phyloP scores from a whole-genome alignment of 2,888 invertebrate genomes.

The Eutolmus rufibarbis region DNA sequence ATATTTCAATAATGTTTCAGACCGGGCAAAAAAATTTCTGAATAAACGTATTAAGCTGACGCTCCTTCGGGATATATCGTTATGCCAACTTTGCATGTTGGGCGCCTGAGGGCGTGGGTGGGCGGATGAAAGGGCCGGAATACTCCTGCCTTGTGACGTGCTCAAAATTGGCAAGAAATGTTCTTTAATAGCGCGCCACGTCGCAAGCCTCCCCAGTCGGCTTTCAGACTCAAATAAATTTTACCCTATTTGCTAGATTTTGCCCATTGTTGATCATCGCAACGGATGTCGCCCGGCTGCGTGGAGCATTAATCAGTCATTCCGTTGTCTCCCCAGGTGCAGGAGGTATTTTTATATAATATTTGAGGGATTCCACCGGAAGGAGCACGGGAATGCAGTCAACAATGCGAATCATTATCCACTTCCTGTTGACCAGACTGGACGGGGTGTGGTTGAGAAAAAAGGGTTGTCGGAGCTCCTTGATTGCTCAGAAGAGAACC shows the following conservation, averaged over 20 bases:
- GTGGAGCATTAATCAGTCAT: neutral
- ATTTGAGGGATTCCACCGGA: neutral
- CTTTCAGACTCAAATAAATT: neutral
- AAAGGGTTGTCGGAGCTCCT: neutral
- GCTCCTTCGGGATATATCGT: neutral
- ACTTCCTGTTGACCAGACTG: neutral
- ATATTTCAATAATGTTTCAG: neutral
- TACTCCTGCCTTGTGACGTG: neutral
- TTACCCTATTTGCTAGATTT: neutral
- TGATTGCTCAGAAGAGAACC: neutral
- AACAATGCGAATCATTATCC: neutral
- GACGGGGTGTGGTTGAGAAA: neutral
- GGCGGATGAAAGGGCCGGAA: neutral
- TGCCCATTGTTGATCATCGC: neutral
- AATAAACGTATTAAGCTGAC: neutral
- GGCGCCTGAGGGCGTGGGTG: neutral
- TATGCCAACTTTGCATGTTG: neutral
- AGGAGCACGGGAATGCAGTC: neutral
- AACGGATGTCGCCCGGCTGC: neutral
- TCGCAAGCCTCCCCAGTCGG: neutral
- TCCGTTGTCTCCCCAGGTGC: neutral
- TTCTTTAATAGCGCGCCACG: neutral
- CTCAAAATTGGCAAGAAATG: neutral
- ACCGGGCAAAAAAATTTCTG: neutral
- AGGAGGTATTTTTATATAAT: neutral